Evolutionary conservation across 2,888 invertebrate species (phyloP).

Genomic region (Chloroclysta siterata): DNA sequence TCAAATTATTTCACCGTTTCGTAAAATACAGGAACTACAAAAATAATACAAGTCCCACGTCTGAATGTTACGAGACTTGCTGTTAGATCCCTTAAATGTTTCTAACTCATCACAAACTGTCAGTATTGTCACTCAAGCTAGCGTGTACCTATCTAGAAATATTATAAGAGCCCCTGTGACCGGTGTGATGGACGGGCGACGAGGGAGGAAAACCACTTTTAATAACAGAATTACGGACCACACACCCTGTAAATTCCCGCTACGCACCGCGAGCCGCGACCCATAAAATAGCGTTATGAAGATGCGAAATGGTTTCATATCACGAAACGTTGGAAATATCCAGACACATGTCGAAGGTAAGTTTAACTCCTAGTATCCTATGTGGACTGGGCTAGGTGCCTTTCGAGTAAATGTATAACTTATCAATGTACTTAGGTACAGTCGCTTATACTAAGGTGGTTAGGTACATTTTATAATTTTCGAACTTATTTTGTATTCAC

Average conservation of each 20-base stretch:
- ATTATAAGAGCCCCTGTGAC: constrained; percentile 6
- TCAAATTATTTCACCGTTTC: neutral
- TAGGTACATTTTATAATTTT: too few species aligned
- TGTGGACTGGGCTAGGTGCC: too few species aligned
- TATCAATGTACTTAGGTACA: too few species aligned
- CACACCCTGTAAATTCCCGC: constrained; percentile 48
- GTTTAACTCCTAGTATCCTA: neutral
- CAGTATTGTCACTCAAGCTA: neutral
- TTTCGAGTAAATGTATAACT: too few species aligned
- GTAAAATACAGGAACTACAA: neutral
- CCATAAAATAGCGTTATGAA: constrained; percentile 39
- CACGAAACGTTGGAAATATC: constrained; percentile 37
- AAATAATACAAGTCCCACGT: too few species aligned
- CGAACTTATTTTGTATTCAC: too few species aligned
- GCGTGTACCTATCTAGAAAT: constrained; percentile 4
- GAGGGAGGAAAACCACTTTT: constrained; percentile 31
- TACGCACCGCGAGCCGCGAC: constrained; percentile 30
- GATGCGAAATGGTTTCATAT: constrained; percentile 35
- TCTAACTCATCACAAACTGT: neutral
- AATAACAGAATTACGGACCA: constrained; percentile 44
- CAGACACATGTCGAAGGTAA: constrained; percentile 22
- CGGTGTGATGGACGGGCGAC: constrained; percentile 11
- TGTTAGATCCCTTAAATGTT: too few species aligned
- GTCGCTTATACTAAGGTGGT: too few species aligned
- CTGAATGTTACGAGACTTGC: too few species aligned